Conservation (phyloP, 2,888 invertebrate genomes). For the Pecten maximus region DNA sequence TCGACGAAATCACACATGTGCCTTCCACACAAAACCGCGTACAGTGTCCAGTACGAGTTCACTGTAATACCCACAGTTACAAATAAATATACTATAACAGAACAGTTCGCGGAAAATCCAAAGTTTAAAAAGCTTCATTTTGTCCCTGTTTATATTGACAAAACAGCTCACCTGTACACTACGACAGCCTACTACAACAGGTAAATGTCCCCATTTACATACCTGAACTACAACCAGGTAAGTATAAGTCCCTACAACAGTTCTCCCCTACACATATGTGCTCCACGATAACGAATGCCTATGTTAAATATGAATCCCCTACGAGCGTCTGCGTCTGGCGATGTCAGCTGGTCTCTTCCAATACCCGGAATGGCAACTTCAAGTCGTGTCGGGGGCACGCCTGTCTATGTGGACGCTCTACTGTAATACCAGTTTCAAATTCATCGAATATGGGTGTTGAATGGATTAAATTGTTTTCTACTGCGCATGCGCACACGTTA, state of each 20-base stretch:
- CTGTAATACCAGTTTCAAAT: conserved; percentile 56
- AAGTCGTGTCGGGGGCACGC: conserved; percentile 30
- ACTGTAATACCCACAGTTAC: not conserved
- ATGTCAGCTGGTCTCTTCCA: not conserved
- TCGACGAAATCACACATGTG: not conserved
- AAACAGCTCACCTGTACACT: not conserved
- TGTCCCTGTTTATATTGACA: not conserved
- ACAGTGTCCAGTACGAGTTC: not conserved
- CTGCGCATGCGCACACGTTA: conserved; percentile 57
- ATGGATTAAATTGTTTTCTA: conserved; percentile 57
- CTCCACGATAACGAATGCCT: not conserved
- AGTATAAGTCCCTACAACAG: not conserved
- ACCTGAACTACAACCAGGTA: not conserved
- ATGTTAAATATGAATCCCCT: not conserved
- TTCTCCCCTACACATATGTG: not conserved
- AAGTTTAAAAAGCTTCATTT: not conserved
- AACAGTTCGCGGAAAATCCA: not conserved
- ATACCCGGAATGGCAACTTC: not conserved
- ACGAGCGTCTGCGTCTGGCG: not conserved
- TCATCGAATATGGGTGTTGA: conserved; percentile 57
- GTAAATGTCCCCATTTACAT: conserved; percentile 2
- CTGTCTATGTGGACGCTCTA: conserved; percentile 40
- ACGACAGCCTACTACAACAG: not conserved
- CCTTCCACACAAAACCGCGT: not conserved
- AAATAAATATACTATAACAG: not conserved